These are phyloP conservation scores for Hypanus sabinus DNA, from an alignment of 2,113 vertebrate genomes.

Conservation along the genomic window DNA sequence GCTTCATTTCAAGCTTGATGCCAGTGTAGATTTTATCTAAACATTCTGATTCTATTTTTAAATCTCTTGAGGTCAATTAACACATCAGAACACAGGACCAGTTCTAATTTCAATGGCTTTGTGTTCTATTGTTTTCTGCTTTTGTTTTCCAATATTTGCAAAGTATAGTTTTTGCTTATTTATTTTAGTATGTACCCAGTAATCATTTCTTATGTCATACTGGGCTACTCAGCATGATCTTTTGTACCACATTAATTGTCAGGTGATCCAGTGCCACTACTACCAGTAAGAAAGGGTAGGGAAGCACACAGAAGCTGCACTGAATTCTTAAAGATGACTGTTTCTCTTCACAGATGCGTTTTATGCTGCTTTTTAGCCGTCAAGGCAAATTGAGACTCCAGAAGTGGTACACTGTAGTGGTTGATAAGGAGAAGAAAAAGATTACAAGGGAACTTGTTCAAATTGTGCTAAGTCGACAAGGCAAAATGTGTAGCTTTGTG, in stretches of 20 bases:
- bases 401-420: constrained; percentile 86
- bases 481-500: constrained; percentile 84
- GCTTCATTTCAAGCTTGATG: background rate
- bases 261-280: background rate
- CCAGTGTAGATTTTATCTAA: background rate
- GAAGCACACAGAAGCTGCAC: background rate
- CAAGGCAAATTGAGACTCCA: constrained; percentile 92
- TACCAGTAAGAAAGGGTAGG: background rate
- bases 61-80: background rate
- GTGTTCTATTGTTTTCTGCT: background rate
- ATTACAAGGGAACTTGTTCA: constrained; percentile 83
- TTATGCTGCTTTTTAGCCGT: constrained; percentile 93
- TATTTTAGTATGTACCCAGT: background rate
- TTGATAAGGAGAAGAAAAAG: constrained; percentile 89
- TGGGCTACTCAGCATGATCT: background rate
- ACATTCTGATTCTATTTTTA: background rate
- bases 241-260: background rate
- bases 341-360: constrained; percentile 70
- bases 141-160: background rate
- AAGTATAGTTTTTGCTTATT: background rate
- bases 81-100: background rate
- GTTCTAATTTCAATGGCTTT: background rate
- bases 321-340: background rate
- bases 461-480: constrained; percentile 76
- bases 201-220: background rate